Conservation (phyloP, 2,113 vertebrate species). For the Shinisaurus crocodilurus region DNA sequence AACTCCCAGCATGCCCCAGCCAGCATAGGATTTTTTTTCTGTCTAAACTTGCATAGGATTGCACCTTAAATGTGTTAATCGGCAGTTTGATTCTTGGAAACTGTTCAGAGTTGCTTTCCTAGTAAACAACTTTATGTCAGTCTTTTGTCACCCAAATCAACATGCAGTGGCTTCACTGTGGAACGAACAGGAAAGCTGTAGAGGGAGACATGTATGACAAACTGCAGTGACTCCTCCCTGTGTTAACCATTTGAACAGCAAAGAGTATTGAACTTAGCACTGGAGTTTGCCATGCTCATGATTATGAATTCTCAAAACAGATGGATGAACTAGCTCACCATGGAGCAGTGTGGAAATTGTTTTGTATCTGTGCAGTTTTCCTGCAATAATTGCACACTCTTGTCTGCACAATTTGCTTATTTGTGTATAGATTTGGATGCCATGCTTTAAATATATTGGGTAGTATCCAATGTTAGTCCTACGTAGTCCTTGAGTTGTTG, state of each 20-base stretch:
- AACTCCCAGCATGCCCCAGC: too few relatives aligned
- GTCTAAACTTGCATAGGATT: too few relatives aligned
- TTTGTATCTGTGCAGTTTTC: neutral
- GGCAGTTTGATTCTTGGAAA: neutral
- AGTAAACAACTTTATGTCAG: too few relatives aligned
- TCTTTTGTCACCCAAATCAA: neutral
- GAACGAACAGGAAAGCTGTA: neutral
- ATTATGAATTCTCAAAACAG: neutral
- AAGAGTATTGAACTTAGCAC: neutral
- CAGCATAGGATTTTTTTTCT: too few relatives aligned
- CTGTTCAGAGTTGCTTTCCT: neutral
- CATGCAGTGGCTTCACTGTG: neutral
- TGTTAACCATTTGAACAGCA: neutral
- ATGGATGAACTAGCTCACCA: neutral
- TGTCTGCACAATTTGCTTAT: neutral
- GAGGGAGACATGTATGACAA: neutral
- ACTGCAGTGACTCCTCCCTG: neutral
- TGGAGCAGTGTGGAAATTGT: neutral
- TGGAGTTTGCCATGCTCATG: neutral
- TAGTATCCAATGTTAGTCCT: too few relatives aligned
- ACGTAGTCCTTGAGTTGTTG: too few relatives aligned
- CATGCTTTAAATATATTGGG: neutral
- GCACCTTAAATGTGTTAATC: too few relatives aligned
- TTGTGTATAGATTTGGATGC: neutral
- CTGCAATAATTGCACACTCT: neutral